Base-by-base conservation (phyloP, 2,113 vertebrate species). In the Vombatus ursinus region DNA sequence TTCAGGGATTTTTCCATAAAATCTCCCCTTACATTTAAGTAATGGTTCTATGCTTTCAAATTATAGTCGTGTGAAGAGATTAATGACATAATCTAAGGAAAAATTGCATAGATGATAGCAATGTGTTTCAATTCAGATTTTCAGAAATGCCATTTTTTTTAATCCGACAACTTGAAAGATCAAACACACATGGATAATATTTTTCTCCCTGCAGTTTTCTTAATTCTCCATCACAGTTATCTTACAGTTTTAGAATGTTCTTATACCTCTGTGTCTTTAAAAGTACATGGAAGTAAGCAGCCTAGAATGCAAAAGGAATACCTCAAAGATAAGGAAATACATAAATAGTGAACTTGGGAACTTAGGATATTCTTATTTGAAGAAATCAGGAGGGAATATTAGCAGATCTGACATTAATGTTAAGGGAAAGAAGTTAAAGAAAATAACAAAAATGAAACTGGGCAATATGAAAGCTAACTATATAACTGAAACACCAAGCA, bases 61-160 rank as follows among this genome's bases (percentile, higher is more conserved):
- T 52, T 93, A 61, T 26, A 84, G 28, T 84, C 48, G 94, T 93
- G 10, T 0, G 93, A 94, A 92, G 90, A 50, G 28, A 68, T 95
- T 37, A 12, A 90, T 11, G 14, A 89, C 61, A 22, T 94, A 77
- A 14, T 31, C 90, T 61, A 90, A 84, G 54, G 91, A 93, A 95
- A 93, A 93, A 95, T 50, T 54, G n/a, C 1, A 44, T 84, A 44
- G 89, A 7, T 92, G 44, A 51, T 49, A 92, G 8, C n/a, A 84
- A 2, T 53, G 3, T 49, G 37, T 24, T 94, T 8, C 91, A 52
- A 53, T 89, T 0, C 9, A 48, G 6, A 94, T 53, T 94, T 95
- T 77, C 48, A 84, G 9, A 5, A 44, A n/a, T 93, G 92, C 3
- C 26, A 52, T 57, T 52, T 96, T 97, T 93, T 57, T 90, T 95